Percentiles rank a stretch among this genome's conserved stretches.
These are phyloP conservation scores for Leptodactylus fuscus DNA, from an alignment of 2,113 vertebrate species.

Conservation along the genomic window DNA sequence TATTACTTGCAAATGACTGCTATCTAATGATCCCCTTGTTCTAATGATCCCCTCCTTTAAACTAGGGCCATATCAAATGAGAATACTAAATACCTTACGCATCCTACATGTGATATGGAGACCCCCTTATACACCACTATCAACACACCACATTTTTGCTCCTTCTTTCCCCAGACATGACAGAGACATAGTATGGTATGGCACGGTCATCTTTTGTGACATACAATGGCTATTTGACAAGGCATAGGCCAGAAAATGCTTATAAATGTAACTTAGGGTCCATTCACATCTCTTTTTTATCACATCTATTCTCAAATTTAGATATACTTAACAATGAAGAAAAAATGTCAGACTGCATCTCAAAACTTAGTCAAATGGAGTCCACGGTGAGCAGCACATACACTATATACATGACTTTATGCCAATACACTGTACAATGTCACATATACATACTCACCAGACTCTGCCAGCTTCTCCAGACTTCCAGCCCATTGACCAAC, in stretches of 20 bases:
- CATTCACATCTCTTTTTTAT: not conserved
- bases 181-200: not conserved
- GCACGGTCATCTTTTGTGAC: not conserved
- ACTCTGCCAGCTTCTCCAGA: not conserved
- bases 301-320: too few species aligned
- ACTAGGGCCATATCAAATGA: too few species aligned
- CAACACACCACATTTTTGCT: not conserved
- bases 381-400: not conserved
- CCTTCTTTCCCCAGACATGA: not conserved
- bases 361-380: not conserved
- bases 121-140: not conserved
- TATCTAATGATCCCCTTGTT: too few species aligned
- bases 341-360: not conserved
- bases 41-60: too few species aligned
- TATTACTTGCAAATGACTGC: too few species aligned
- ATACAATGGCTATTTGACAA: not conserved
- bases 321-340: too few species aligned
- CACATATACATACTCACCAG: not conserved
- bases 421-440: not conserved
- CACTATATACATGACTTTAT: not conserved
- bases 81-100: too few species aligned
- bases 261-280: not conserved
- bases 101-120: not conserved
- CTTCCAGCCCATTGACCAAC: not conserved
- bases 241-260: not conserved